Conservation (phyloP, 1,140 invertebrate species). For the Coboldia fuscipes region DNA sequence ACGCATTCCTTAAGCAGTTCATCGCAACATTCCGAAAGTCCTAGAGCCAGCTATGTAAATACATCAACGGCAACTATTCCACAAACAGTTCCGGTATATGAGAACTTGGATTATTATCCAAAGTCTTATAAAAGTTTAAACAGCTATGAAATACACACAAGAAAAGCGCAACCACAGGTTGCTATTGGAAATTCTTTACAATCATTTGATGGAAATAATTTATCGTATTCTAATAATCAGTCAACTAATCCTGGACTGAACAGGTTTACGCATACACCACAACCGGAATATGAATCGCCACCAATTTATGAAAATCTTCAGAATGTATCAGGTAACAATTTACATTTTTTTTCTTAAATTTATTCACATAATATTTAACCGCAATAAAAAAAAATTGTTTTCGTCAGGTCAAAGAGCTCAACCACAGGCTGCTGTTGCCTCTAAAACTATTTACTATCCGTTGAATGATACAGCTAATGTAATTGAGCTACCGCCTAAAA, state of each 20-base stretch:
- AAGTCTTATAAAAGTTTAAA: neutral
- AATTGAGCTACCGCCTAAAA: constrained; percentile 9
- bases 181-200: constrained; percentile 11
- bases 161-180: constrained; percentile 24
- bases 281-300: constrained; percentile 13
- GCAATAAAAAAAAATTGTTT: neutral
- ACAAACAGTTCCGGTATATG: constrained; percentile 42
- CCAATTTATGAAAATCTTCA: constrained; percentile 55
- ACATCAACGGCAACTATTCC: constrained; percentile 21
- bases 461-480: no score
- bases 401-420: constrained; percentile 14
- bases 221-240: constrained; percentile 6
- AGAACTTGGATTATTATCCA: constrained; percentile 59
- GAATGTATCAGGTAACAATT: constrained; percentile 21
- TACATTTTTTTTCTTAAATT: constrained; percentile 8
- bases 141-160: constrained; percentile 5
- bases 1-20: constrained; percentile 30
- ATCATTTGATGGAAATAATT: constrained; percentile 8
- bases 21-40: constrained; percentile 37
- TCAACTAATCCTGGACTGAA: constrained; percentile 5
- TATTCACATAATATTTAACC: neutral
- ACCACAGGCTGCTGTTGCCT: constrained; percentile 18
- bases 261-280: constrained; percentile 17
- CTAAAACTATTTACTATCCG: constrained; percentile 18
- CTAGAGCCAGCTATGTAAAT: constrained; percentile 27